phyloP scores from a whole-genome alignment of 2,888 invertebrate species.

The Hipparchia semele region DNA sequence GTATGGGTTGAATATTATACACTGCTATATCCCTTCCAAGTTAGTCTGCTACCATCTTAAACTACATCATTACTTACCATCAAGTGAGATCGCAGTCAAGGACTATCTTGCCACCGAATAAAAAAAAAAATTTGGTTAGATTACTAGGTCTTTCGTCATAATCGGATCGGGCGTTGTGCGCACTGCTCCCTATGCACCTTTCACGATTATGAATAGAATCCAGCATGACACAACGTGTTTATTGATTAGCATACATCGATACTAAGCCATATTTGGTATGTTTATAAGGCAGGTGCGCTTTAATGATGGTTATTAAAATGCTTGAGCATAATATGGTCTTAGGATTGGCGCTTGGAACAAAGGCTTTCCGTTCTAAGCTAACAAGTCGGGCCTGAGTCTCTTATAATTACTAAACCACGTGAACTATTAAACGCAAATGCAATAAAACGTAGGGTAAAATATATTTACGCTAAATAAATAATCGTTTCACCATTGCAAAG shows the following conservation, averaged over 20 bases:
- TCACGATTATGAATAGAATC: constrained; percentile 66
- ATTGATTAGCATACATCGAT: constrained; percentile 64
- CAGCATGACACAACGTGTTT: constrained; percentile 63
- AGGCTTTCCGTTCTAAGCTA: constrained; percentile 3
- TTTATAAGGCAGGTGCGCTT: constrained; percentile 36
- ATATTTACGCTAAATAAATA: too few relatives aligned
- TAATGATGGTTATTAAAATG: constrained; percentile 25
- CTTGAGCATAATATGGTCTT: constrained; percentile 4
- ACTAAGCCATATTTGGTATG: constrained; percentile 52
- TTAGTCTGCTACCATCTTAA: too few relatives aligned
- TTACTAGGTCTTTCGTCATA: neutral
- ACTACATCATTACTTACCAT: too few relatives aligned
- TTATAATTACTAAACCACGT: neutral
- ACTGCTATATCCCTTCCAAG: too few relatives aligned
- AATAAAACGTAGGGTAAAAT: too few relatives aligned
- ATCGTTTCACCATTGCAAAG: too few relatives aligned
- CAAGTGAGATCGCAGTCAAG: too few relatives aligned
- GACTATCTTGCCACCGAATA: too few relatives aligned
- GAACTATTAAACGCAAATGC: too few relatives aligned
- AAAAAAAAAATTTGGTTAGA: neutral
- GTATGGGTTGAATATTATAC: too few relatives aligned
- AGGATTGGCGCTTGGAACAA: constrained; percentile 12
- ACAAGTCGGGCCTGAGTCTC: neutral
- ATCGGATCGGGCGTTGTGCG: neutral
- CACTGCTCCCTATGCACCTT: constrained; percentile 55